A percentile compares a stretch with the other conserved stretches of the same genome.
These are phyloP conservation scores for Capreolus pygargus DNA, from an alignment of 2,113 vertebrate genomes.

Conservation along the genomic window DNA sequence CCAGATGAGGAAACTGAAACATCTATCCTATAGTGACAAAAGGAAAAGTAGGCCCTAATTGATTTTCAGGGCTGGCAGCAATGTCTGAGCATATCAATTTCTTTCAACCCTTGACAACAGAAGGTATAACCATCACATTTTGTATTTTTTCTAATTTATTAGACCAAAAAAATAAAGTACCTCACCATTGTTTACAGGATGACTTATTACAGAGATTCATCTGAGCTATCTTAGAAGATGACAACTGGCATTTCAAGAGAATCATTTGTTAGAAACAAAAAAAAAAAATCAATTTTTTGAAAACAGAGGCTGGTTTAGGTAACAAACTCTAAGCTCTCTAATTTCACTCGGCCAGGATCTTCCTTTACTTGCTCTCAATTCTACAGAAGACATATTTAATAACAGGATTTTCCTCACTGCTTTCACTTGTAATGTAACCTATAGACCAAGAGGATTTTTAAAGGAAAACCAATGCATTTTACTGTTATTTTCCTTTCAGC, in stretches of 20 bases:
- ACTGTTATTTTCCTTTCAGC: background rate
- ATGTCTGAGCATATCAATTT: conserved; percentile 9
- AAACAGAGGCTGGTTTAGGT: conserved; percentile 13
- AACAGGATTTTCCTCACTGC: background rate
- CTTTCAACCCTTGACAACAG: background rate
- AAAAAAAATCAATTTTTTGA: conserved; percentile 43
- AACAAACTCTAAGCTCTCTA: conserved; percentile 7
- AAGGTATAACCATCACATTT: background rate
- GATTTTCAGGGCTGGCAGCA: background rate
- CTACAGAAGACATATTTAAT: background rate
- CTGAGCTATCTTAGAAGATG: background rate
- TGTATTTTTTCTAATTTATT: conserved; percentile 49
- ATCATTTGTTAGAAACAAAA: background rate
- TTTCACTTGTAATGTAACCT: background rate
- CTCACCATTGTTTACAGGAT: conserved; percentile 9
- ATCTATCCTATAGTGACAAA: background rate
- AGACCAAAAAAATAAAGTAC: background rate
- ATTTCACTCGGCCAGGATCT: background rate
- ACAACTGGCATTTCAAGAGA: background rate
- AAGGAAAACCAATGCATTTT: background rate
- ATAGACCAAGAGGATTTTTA: background rate
- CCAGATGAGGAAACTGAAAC: background rate
- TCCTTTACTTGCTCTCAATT: background rate
- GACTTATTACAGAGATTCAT: conserved; percentile 33
- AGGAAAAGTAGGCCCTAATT: background rate